Base-by-base conservation (phyloP, 2,888 invertebrate genomes). In the Criorhina ranunculi region DNA sequence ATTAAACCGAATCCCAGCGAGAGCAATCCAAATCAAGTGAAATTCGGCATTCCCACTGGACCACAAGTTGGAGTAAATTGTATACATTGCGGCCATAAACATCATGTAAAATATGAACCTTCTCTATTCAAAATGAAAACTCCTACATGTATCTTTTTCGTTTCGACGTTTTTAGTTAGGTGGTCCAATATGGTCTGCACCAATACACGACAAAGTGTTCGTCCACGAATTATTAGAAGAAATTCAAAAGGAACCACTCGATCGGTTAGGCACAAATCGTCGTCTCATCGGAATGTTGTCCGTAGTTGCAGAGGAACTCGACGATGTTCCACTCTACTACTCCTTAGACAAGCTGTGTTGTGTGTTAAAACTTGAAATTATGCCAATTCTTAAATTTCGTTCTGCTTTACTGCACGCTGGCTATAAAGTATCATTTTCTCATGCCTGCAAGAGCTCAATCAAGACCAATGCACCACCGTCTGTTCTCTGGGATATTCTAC, bases 161-260 rank as follows among this genome's bases (percentile, higher is more conserved):
- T 2, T 5, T 19, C 0, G 31, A 6, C 44, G 83, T 76, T 86
- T 87, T 62, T 91, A 97, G 95, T 91, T 97, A 87, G 98, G 97
- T 8, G 99, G 99, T 0, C 99, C 99, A 0, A 95, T 99, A 87
- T 99, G 99, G 98, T 94, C 96, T 0, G 97, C 94, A 0, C 95
- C 96, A 0, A 94, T 99, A 44, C 98, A 99, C 91, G 94, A 96
- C 88, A 92, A 93, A 53, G 90, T 92, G 0, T 99, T 99, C 92
- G 95, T 99, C 0, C 89, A 93, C 0, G 92, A 94, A 49, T 93
- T 98, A 6, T 90, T 97, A 0, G 86, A 88, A 0, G 90, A 92
- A 44, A 92, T 94, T 6, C 90, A 92, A 49, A 89, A 91, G 15
- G 90, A 92, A 51, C 91, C 93, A 0, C 87, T 90, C 0, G 88